Conservation (phyloP, 2,888 invertebrate species). For the Sicus ferrugineus region DNA sequence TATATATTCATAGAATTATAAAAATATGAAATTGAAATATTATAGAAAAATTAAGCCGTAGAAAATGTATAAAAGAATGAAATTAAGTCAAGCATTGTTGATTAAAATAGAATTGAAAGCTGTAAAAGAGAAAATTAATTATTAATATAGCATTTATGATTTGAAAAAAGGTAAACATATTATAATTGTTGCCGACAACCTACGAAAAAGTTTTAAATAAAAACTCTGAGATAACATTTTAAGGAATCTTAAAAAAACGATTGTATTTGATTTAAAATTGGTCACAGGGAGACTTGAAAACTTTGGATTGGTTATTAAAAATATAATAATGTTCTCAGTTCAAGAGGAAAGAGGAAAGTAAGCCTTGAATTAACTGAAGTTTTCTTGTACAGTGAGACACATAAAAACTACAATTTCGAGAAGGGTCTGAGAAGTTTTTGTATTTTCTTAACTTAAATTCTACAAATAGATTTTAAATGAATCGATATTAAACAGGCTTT, state of each 20-base stretch:
- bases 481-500: constrained; percentile 22
- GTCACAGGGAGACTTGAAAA: background rate
- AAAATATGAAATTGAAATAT: constrained; percentile 16
- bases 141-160: constrained; percentile 33
- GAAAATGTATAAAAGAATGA: background rate
- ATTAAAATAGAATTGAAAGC: background rate
- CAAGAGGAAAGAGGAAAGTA: too few relatives aligned
- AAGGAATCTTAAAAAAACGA: background rate
- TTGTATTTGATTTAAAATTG: background rate
- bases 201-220: too few relatives aligned
- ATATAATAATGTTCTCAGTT: too few relatives aligned
- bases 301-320: too few relatives aligned
- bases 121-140: constrained; percentile 17
- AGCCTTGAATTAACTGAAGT: too few relatives aligned
- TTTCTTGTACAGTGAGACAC: too few relatives aligned
- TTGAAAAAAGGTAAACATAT: constrained; percentile 19
- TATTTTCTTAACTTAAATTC: too few relatives aligned
- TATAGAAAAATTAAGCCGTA: background rate
- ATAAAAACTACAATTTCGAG: too few relatives aligned
- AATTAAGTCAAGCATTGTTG: too few relatives aligned
- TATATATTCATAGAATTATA: constrained; percentile 8
- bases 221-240: too few relatives aligned
- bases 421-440: too few relatives aligned
- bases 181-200: too few relatives aligned
- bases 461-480: background rate